phyloP scores from a whole-genome alignment of 1,140 invertebrate species.

The Drosophila nigromelanica region DNA sequence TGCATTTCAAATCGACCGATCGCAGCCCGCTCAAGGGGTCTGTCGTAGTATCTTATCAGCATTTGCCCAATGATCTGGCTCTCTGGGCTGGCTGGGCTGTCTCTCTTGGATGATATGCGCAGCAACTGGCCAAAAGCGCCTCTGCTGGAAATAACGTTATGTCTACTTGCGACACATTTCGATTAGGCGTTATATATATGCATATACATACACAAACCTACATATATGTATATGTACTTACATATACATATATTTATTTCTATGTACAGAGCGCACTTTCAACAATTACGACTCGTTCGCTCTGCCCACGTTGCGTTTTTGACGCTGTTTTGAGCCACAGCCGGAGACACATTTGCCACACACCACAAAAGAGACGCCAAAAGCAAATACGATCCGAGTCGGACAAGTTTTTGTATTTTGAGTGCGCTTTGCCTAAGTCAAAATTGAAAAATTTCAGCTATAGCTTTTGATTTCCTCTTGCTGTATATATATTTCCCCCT shows the following conservation, averaged over 20 bases:
- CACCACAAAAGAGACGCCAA: conserved; percentile 23
- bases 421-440: conserved; percentile 28
- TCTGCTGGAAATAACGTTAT: conserved; percentile 29
- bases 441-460: conserved; percentile 26
- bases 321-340: conserved; percentile 66
- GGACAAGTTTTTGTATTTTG: conserved; percentile 32
- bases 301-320: conserved; percentile 72
- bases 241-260: conserved; percentile 1
- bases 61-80: conserved; percentile 33
- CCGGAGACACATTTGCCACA: conserved; percentile 59
- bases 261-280: conserved; percentile 70
- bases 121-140: conserved; percentile 12
- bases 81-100: background rate
- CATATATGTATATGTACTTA: conserved; percentile 21
- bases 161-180: conserved; percentile 68
- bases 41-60: conserved; percentile 39
- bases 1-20: conserved; percentile 4
- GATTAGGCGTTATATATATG: conserved; percentile 70
- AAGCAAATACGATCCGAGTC: conserved; percentile 40
- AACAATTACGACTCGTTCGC: conserved; percentile 78
- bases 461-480: conserved; percentile 33
- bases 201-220: conserved; percentile 18
- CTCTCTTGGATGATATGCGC: conserved; percentile 17
- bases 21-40: conserved; percentile 15
- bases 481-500: background rate